A percentile compares a stretch with the other conserved stretches of the same genome.
Evolutionary conservation across 2,113 vertebrate genomes (phyloP).

Genomic region (human (Homo sapiens)): DNA sequence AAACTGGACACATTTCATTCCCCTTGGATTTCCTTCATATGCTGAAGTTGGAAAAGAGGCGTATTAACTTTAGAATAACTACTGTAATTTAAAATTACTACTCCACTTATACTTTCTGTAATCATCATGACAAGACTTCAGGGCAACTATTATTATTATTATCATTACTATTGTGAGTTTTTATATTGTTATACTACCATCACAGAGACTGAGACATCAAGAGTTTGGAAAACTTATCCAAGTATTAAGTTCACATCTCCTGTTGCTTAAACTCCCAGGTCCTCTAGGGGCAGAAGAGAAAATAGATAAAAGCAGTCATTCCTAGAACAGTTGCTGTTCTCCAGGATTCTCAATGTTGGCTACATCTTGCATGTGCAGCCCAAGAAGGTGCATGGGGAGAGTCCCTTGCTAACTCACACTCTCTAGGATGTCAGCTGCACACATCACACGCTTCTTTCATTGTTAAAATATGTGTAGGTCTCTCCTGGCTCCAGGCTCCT

Average conservation of each 20-base stretch:
- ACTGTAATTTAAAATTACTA: not conserved
- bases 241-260: not conserved
- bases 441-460: not conserved
- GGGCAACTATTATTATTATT: not conserved
- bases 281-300: not conserved
- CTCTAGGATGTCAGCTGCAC: rapidly evolving
- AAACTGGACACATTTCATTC: not conserved
- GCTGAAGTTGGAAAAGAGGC: not conserved
- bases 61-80: not conserved
- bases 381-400: not conserved
- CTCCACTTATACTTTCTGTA: not conserved
- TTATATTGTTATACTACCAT: not conserved
- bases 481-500: not conserved
- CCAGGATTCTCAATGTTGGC: not conserved
- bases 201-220: not conserved
- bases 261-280: not conserved
- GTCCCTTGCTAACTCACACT: not conserved
- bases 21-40: not conserved
- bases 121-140: not conserved
- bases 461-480: not conserved
- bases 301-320: not conserved
- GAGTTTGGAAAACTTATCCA: not conserved
- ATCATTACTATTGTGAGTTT: not conserved
- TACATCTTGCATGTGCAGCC: not conserved
- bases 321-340: not conserved